Base-by-base conservation (phyloP, 37 sponge, comb jelly and placozoan species). In the Spongilla lacustris region DNA sequence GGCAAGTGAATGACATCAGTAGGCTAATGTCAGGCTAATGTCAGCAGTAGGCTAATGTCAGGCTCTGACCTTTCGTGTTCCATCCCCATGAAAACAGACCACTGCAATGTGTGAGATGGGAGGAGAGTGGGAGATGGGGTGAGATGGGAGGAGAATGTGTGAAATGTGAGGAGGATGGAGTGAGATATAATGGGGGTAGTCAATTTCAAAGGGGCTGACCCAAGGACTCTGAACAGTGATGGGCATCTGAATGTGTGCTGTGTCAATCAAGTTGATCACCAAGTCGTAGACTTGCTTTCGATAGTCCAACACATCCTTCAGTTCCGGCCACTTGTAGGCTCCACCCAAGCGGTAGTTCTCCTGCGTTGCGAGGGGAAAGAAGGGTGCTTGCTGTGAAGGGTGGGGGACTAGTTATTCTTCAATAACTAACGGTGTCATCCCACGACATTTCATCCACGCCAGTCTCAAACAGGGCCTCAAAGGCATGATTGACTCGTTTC, bases 381-480 rank as follows among this genome's bases (percentile, higher is more conserved):
- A 46, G 11, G 35, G 66, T 19, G 32, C n/a, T n/a, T n/a, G n/a
- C n/a, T n/a, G n/a, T n/a, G n/a, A n/a, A n/a, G n/a, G n/a, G n/a
- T n/a, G n/a, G n/a, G n/a, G n/a, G n/a, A n/a, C n/a, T n/a, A n/a
- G n/a, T n/a, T n/a, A n/a, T n/a, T n/a, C n/a, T n/a, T n/a, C n/a
- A n/a, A n/a, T n/a, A n/a, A 84, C 91, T 88, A 70, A 95, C 95
- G 1, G 95, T 94, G 50, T 93, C 94, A 86, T 96, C 97, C 97
- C 94, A 96, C 24, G 92, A 91, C 94, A 96, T 93, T 72, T 96
- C 97, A 82, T 96, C 97, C 58, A 96, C 97, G 11, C 97, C 97
- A 28, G 97, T 96, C 75, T 96, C 94, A 89, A 96, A 94, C 76
- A 91, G 36, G 17, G 75, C 80, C 80, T 96, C 97, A 77, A 89